Base-by-base conservation (phyloP, 2,888 invertebrate species). In the Limnephilus marmoratus region DNA sequence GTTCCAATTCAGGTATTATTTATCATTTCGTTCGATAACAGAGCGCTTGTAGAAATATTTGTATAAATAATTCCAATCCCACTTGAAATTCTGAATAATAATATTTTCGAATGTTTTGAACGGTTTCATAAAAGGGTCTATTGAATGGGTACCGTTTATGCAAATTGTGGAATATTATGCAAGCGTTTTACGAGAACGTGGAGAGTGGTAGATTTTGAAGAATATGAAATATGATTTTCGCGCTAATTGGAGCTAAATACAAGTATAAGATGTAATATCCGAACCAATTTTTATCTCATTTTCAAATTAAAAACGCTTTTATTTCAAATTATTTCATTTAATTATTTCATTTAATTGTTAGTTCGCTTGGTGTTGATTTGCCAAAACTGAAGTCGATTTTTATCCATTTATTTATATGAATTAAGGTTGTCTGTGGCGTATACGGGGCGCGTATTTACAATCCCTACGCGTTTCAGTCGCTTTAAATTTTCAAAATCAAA, bases 11-110 rank as follows among this genome's bases (percentile, higher is more conserved):
- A 68, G 68, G 68, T n/a, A 49, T 11, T 13, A 68, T 68, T 68
- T 68, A 68, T 68, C 24, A 68, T 24, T n/a, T 68, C 68, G 37
- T 37, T 83, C 83, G 83, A 83, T 83, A 34, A 83, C 83, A 37
- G 7, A 83, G 83, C 18, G 83, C 34, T 37, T 83, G 9, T 1
- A 34, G 83, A 68, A 68, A 41, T 83, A 34, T 83, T 34, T 34
- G 83, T 83, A 34, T 34, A 82, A 18, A 34, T 34, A 41, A 31
- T 83, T 83, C 37, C 37, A 15, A 37, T 83, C 41, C 41, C 15
- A 83, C 34, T 24, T 24, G 37, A 15, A 37, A 83, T 37, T 31
- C 34, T 34, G 82, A 37, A 29, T 24, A 37, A 24, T 83, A 9
- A 83, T 83, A 83, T 24, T 83, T 83, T 13, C 9, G 18, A 37